Base-by-base conservation (phyloP, 2,888 invertebrate species). In the Uloborus plumipes region DNA sequence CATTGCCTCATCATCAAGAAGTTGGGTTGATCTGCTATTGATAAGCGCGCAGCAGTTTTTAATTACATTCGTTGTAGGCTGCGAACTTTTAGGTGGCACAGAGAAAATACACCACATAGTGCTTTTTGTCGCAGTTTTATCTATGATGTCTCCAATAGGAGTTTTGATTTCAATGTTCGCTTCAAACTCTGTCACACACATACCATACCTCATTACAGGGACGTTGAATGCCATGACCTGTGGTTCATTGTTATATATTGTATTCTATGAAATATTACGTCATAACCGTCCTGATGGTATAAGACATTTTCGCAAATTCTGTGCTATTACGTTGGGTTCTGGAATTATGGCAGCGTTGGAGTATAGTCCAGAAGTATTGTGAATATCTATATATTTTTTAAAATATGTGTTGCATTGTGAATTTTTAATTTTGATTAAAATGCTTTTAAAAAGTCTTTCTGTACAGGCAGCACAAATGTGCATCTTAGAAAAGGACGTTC, bases 51-150 rank as follows among this genome's bases (percentile, higher is more conserved):
- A 96, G 89, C 96, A 96, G 88, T 90, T 95, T 61, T 94, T 96
- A 31, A 93, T 96, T 83, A 94, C 95, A 0, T 95, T 96, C 88
- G 95, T 95, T 88, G 94, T 96, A 72, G 95, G 95, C 4, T 93
- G 95, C 58, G 95, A 95, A 88, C 89, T 96, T 66, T 92, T 94
- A 66, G 92, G 93, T 39, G 92, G 93, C 0, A 91, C 92, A 0
- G 22, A 69, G 4, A 55, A 50, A 6, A 6, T 69, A 9, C 49
- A 53, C 13, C 31, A 70, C 2, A 62, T 77, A 2, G 14, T 65
- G 2, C 18, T 74, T 13, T 80, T 94, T 88, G 92, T 94, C 22
- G 91, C 93, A 14, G 93, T 93, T 1, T 95, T 94, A 88, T 94
- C 94, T 13, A 89, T 94, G 7, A 94, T 95, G 0, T 94, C 94